phyloP scores from a whole-genome alignment of 1,140 invertebrate species.

The Bemisia tabaci region DNA sequence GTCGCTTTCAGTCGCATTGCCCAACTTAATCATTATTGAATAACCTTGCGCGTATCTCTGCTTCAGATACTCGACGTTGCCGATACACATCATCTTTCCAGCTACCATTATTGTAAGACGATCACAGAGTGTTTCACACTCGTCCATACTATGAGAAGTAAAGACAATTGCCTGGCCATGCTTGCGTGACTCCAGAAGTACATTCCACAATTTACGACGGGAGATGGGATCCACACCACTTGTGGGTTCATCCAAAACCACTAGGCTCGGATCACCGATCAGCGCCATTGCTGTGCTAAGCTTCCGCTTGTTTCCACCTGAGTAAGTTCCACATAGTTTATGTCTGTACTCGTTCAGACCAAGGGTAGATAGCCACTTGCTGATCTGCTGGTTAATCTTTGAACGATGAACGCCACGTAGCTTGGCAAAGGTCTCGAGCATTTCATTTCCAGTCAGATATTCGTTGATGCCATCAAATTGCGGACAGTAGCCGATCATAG shows the following conservation, averaged over 20 bases:
- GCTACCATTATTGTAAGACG: slow-evolving; percentile 44
- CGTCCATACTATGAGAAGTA: slow-evolving; percentile 46
- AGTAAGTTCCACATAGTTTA: slow-evolving; percentile 29
- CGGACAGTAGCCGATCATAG: slow-evolving; percentile 61
- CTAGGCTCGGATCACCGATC: slow-evolving; percentile 73
- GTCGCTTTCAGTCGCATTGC: not conserved
- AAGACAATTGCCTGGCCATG: slow-evolving; percentile 9
- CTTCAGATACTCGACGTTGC: slow-evolving; percentile 55
- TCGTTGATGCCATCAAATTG: slow-evolving; percentile 72
- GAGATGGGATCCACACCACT: slow-evolving; percentile 67
- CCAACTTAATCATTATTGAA: slow-evolving; percentile 42
- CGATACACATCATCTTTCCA: slow-evolving; percentile 46
- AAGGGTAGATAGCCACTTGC: slow-evolving; percentile 39
- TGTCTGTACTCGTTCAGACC: slow-evolving; percentile 30
- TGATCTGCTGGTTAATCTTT: slow-evolving; percentile 36
- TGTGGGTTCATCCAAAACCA: slow-evolving; percentile 77
- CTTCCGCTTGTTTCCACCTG: slow-evolving; percentile 90
- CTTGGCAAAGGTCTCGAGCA: slow-evolving; percentile 54
- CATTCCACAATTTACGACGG: slow-evolving; percentile 57
- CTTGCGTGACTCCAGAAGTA: slow-evolving; percentile 46
- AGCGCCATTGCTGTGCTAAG: slow-evolving; percentile 86
- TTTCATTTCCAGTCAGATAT: slow-evolving; percentile 65
- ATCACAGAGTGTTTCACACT: slow-evolving; percentile 51
- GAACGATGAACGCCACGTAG: slow-evolving; percentile 50
- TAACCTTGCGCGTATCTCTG: slow-evolving; percentile 64